Evolutionary conservation across 2,113 vertebrate species (phyloP).

Genomic region (Saimiri boliviensis): DNA sequence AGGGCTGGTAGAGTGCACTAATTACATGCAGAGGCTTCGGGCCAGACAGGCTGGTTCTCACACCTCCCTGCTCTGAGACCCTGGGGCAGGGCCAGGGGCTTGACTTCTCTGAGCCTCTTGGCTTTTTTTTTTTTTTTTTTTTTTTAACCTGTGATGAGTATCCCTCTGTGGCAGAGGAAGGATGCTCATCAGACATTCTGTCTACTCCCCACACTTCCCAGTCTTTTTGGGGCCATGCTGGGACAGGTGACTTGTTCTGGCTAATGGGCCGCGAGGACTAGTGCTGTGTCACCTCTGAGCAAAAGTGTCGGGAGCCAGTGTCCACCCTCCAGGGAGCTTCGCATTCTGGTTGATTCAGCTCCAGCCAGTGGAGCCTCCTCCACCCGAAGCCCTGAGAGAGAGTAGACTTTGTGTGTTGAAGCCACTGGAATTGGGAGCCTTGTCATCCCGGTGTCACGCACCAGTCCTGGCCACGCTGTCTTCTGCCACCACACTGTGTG

Average conservation of each 20-base stretch:
- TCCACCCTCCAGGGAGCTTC: not conserved
- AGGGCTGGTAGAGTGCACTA: not conserved
- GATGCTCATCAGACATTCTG: too few relatives aligned
- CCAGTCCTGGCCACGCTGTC: not conserved
- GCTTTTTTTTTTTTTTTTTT: too few relatives aligned
- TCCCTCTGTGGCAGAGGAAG: not conserved
- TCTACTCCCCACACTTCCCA: not conserved
- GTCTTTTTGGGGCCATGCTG: not conserved
- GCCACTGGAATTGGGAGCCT: not conserved
- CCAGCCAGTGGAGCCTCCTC: not conserved
- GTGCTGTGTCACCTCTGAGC: not conserved
- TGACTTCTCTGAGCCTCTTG: not conserved
- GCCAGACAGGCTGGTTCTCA: not conserved
- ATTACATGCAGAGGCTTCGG: not conserved
- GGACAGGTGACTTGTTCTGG: not conserved
- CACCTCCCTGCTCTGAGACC: not conserved
- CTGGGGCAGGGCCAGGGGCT: not conserved
- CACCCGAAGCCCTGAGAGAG: not conserved
- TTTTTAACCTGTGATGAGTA: not conserved
- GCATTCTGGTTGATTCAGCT: not conserved
- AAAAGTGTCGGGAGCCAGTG: too few relatives aligned
- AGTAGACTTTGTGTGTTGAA: not conserved
- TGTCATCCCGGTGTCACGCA: accelerated
- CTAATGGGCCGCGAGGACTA: not conserved
- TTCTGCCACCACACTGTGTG: not conserved